phyloP scores from a whole-genome alignment of 1,140 invertebrate genomes.

The Leptopilina clavipes region DNA sequence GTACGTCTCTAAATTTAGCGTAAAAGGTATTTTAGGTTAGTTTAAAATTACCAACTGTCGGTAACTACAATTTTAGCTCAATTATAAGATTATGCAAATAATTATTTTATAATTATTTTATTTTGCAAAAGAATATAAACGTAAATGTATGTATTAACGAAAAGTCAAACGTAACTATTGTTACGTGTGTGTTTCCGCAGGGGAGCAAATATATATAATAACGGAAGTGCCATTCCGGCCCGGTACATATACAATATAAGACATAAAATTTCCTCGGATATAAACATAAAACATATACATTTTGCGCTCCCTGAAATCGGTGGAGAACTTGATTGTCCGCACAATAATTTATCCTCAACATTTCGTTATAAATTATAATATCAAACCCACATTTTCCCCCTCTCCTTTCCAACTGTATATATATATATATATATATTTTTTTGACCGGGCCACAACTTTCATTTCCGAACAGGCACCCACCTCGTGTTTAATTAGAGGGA shows the following conservation, averaged over 20 bases:
- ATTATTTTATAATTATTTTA: no score
- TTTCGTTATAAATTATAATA: conserved; percentile 17
- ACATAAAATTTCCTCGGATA: conserved; percentile 33
- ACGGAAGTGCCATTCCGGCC: conserved; percentile 23
- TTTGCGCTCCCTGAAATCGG: neutral
- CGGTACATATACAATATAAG: conserved; percentile 12
- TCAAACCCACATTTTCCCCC: neutral
- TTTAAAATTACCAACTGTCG: no score
- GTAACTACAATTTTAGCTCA: no score
- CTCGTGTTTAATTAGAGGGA: conserved; percentile 47
- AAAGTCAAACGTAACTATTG: neutral
- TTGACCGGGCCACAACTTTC: conserved; percentile 31
- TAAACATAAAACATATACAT: neutral
- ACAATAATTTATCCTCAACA: conserved; percentile 8
- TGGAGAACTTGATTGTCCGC: conserved; percentile 25
- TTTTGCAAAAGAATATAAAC: neutral
- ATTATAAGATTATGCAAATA: no score
- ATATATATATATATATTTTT: no score
- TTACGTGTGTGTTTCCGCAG: conserved; percentile 23
- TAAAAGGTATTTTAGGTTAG: no score
- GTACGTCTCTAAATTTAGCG: no score
- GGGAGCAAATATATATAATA: conserved; percentile 4
- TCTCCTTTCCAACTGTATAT: no score
- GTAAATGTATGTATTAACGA: neutral
- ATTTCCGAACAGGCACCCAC: conserved; percentile 35